Evolutionary conservation across 2,113 vertebrate genomes (phyloP).

Genomic region (Phaethon lepturus): DNA sequence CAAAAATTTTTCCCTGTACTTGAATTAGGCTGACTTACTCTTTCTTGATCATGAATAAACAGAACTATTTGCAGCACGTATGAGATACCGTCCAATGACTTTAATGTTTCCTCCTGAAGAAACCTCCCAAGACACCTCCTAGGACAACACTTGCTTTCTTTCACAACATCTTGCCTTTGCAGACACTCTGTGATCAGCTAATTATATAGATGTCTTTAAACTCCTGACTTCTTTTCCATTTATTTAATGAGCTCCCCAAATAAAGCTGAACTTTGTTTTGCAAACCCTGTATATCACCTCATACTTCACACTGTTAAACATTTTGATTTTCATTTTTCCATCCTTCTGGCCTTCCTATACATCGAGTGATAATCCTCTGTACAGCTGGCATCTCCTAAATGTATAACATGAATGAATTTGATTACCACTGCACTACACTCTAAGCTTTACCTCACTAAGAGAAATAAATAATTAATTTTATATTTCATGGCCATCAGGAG

Average conservation of each 20-base stretch:
- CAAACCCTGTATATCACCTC: neutral
- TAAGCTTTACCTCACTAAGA: neutral
- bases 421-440: neutral
- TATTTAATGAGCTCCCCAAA: neutral
- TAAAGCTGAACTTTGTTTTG: neutral
- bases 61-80: neutral
- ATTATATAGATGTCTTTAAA: neutral
- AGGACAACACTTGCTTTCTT: neutral
- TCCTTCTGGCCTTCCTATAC: neutral
- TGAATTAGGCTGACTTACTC: neutral
- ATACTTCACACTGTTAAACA: neutral
- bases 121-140: neutral
- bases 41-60: neutral
- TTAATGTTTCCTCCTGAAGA: neutral
- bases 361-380: rapidly evolving
- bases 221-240: neutral
- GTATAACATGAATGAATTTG: neutral
- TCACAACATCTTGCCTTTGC: neutral
- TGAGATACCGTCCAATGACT: no score
- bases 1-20: neutral
- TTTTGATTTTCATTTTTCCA: neutral
- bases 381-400: neutral
- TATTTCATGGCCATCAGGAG: neutral
- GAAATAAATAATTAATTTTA: neutral
- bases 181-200: neutral